Evolutionary conservation across 2,888 invertebrate genomes (phyloP).

Genomic region (Rhorus exstirpatorius): DNA sequence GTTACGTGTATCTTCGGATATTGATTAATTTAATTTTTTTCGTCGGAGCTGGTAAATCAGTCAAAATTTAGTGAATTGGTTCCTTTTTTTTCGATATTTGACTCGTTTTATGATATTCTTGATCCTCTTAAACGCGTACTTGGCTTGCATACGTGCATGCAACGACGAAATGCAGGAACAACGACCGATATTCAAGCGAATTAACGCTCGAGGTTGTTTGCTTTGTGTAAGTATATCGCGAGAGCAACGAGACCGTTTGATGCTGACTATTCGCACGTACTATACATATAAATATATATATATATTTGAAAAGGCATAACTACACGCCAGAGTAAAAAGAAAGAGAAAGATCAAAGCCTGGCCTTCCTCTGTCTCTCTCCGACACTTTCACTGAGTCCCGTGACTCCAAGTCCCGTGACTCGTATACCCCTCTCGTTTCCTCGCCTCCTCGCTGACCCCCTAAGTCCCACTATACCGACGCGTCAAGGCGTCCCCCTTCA

Average conservation of each 20-base stretch:
- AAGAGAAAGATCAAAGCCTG: slow-evolving; percentile 69
- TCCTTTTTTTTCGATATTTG: no score
- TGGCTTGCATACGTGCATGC: not conserved
- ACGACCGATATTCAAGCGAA: slow-evolving; percentile 16
- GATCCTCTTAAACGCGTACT: slow-evolving; percentile 7
- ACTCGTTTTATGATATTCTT: slow-evolving; percentile 23
- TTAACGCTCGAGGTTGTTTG: slow-evolving; percentile 66
- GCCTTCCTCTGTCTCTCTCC: slow-evolving; percentile 75
- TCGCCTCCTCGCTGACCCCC: slow-evolving; percentile 63
- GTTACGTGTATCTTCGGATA: no score
- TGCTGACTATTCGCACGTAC: slow-evolving; percentile 8
- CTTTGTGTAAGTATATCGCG: slow-evolving; percentile 50
- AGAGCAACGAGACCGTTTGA: slow-evolving; percentile 41
- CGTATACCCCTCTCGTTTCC: slow-evolving; percentile 64
- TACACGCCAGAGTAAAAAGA: slow-evolving; percentile 67
- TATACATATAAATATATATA: no score
- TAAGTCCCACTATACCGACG: slow-evolving; percentile 59
- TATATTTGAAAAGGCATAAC: slow-evolving; percentile 41
- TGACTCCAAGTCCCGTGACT: slow-evolving; percentile 81
- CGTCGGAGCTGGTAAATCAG: no score
- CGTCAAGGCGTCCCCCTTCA: slow-evolving; percentile 1
- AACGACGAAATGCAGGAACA: slow-evolving; percentile 39
- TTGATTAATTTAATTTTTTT: no score
- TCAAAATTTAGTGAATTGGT: no score
- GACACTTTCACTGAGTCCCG: slow-evolving; percentile 82